Conservation (phyloP, 2,113 vertebrate species). For the Varanus komodoensis region DNA sequence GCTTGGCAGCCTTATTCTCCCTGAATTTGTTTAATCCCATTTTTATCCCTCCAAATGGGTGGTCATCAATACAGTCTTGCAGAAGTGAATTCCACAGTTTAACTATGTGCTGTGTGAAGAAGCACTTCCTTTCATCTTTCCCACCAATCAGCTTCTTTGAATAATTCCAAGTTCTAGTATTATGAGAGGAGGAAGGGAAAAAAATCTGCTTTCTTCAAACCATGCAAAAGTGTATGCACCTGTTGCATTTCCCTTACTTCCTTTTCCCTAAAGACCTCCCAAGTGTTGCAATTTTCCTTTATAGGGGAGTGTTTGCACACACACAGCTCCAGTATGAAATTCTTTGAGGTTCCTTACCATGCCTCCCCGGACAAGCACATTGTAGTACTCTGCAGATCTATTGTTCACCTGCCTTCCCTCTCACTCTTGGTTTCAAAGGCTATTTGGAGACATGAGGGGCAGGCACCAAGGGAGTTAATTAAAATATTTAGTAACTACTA, state of each 20-base stretch:
- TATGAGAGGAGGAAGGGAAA: background rate
- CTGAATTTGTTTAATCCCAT: too few species aligned
- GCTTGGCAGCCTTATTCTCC: background rate
- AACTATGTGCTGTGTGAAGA: too few species aligned
- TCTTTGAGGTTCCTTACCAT: background rate
- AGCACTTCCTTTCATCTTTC: background rate
- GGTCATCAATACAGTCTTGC: background rate
- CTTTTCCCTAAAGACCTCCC: background rate
- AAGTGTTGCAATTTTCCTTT: background rate
- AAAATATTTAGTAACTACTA: constrained; percentile 72
- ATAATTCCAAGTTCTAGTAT: background rate
- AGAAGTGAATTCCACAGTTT: background rate
- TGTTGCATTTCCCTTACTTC: background rate
- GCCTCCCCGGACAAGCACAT: background rate
- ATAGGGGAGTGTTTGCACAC: background rate
- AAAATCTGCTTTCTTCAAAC: background rate
- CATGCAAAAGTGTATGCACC: background rate
- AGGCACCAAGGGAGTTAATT: constrained; percentile 55
- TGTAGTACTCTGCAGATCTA: too few species aligned
- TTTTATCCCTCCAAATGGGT: background rate
- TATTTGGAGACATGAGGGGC: constrained; percentile 57
- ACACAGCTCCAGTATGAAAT: background rate
- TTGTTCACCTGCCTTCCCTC: background rate
- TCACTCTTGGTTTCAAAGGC: background rate
- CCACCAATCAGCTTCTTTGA: background rate